These are phyloP conservation scores for Cryptotis parvus DNA, from an alignment of 2,113 vertebrate species.

Conservation along the genomic window DNA sequence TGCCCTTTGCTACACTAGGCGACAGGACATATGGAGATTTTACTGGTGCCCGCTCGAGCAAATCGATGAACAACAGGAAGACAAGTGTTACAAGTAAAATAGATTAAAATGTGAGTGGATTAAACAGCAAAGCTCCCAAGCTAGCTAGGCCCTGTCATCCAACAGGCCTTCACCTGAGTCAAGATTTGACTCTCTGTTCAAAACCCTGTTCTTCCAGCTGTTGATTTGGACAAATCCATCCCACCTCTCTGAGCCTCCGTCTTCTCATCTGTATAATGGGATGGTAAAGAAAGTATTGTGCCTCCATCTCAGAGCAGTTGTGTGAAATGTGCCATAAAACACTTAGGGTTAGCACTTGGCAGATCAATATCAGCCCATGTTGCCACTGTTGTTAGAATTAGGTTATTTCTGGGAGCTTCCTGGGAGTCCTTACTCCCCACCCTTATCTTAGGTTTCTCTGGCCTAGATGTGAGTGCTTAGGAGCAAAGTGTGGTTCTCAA, in stretches of 20 bases:
- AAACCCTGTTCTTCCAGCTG: background rate
- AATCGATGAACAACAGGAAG: no score
- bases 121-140: no score
- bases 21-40: no score
- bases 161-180: background rate
- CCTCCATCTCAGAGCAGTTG: no score
- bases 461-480: background rate
- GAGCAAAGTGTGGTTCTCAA: background rate
- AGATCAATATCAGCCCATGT: background rate
- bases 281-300: background rate
- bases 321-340: background rate
- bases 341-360: background rate
- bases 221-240: background rate
- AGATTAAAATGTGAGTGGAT: no score
- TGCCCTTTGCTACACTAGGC: no score
- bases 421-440: background rate
- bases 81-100: no score
- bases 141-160: background rate
- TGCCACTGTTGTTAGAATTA: conserved; percentile 21
- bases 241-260: conserved; percentile 13
- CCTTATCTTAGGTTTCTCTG: background rate
- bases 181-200: background rate
- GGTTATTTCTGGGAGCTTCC: conserved; percentile 7
- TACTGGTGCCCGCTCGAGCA: no score
- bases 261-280: background rate